phyloP scores from a whole-genome alignment of 2,797 vertebrate species.

The Botia kubotai region DNA sequence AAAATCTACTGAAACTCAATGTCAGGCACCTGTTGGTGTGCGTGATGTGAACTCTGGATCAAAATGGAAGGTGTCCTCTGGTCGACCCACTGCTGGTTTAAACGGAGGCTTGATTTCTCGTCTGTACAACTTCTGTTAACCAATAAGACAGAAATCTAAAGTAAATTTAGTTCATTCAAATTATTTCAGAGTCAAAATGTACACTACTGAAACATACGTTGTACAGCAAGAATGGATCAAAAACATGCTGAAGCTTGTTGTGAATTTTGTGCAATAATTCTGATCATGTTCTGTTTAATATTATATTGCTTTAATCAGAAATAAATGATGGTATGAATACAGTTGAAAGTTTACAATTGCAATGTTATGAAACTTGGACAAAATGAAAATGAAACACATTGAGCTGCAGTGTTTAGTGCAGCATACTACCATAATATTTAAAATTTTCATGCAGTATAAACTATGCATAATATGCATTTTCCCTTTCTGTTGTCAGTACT shows the following conservation, averaged over 20 bases:
- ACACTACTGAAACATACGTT: background rate
- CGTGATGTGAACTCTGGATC: slow-evolving; percentile 96
- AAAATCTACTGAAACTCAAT: slow-evolving; percentile 12
- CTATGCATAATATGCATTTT: too few relatives aligned
- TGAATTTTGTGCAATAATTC: too few relatives aligned
- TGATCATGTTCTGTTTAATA: too few relatives aligned
- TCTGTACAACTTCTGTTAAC: slow-evolving; percentile 86
- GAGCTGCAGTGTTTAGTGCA: too few relatives aligned
- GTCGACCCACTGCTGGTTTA: slow-evolving; percentile 93
- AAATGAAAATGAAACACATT: too few relatives aligned
- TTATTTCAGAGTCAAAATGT: background rate
- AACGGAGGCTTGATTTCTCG: slow-evolving; percentile 93
- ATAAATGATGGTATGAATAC: too few relatives aligned
- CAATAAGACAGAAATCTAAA: slow-evolving; percentile 25
- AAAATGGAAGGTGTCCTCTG: slow-evolving; percentile 98
- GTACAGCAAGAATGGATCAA: background rate
- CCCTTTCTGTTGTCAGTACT: too few relatives aligned
- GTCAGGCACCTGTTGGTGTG: slow-evolving; percentile 78
- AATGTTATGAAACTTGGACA: too few relatives aligned
- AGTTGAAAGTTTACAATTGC: too few relatives aligned
- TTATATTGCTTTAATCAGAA: too few relatives aligned
- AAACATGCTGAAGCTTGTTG: background rate
- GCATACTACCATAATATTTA: too few relatives aligned
- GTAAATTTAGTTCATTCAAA: background rate
- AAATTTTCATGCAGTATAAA: too few relatives aligned